These are phyloP conservation scores for Dryobota labecula DNA, from an alignment of 2,888 invertebrate species.

Conservation along the genomic window DNA sequence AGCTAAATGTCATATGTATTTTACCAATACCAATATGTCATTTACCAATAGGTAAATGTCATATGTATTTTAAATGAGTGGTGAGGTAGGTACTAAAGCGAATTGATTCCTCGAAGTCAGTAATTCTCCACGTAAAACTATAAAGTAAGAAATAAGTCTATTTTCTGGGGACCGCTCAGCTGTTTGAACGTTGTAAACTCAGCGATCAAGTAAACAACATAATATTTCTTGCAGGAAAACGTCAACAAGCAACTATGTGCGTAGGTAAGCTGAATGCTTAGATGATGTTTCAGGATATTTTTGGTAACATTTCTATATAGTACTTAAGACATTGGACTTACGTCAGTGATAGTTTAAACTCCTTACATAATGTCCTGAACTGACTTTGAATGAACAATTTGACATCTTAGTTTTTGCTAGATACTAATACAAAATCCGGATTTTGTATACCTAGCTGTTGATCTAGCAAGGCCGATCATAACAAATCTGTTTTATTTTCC, in stretches of 20 bases:
- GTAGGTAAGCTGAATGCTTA: slow-evolving; percentile 3
- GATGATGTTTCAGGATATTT: slow-evolving; percentile 18
- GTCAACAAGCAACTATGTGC: slow-evolving; percentile 46
- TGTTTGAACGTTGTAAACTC: slow-evolving; percentile 73
- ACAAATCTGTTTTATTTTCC: not conserved
- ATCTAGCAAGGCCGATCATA: not conserved
- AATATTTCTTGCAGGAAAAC: slow-evolving; percentile 65
- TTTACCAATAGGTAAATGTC: slow-evolving; percentile 4
- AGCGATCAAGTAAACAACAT: slow-evolving; percentile 78
- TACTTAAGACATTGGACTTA: slow-evolving; percentile 2
- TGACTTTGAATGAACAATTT: not conserved
- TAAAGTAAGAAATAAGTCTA: slow-evolving; percentile 74
- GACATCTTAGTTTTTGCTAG: not conserved
- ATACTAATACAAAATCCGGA: not conserved
- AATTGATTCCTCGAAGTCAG: slow-evolving; percentile 12
- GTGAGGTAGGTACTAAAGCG: not conserved
- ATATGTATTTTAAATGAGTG: not conserved
- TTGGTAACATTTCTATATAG: slow-evolving; percentile 12
- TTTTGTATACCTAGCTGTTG: no score
- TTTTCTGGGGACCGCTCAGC: slow-evolving; percentile 72
- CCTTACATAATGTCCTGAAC: not conserved
- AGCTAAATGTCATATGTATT: no score
- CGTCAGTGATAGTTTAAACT: not conserved
- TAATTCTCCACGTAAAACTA: slow-evolving; percentile 62
- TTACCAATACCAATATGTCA: no score